Evolutionary conservation across 2,888 invertebrate species (phyloP), one percentile per base, ranked within the genome.

Genomic region (Campaea margaritaria): DNA sequence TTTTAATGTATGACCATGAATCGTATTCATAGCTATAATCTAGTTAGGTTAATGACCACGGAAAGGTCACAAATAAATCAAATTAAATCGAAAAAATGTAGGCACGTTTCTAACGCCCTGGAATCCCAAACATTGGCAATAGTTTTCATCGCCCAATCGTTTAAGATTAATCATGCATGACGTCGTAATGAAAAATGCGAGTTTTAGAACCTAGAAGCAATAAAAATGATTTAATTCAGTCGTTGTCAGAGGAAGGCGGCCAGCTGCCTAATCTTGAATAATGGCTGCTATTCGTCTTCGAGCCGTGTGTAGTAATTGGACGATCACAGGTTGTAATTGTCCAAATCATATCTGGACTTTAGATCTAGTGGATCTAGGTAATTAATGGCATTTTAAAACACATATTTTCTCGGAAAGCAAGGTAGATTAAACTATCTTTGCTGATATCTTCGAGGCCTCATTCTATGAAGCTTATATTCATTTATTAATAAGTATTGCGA

Each of bases 191-290:
- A 55, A 54, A 54, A 51, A 59, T 57, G 31, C 27, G 21, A 48
- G 15, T 42, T 44, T 58, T 39, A 58, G 41, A 54, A 49, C 36
- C 21, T 53, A 50, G 12, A 43, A 57, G 60, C 52, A 51, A 58
- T 61, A 62, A 67, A 73, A 73, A 77, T 79, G 73, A 79, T 78
- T 79, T 75, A 78, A 75, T 73, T 73, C 70, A 55, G 64, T 62
- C 54, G 36, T 57, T 64, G 74, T 75, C 70, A 69, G 71, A 71
- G 69, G 74, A 71, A 70, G 67, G 68, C 66, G 68, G 73, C 72
- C 70, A 68, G 70, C 63, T 70, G 62, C 67, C 75, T 86, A 86
- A 85, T 85, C 87, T 84, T 84, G 85, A 87, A 76, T 86, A 86
- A 87, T 87, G 78, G 75, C 58, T 46, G 68, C 78, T 75, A 84